Base-by-base conservation (phyloP, 2,888 invertebrate species). In the Amblyjoppa fuscipennis region DNA sequence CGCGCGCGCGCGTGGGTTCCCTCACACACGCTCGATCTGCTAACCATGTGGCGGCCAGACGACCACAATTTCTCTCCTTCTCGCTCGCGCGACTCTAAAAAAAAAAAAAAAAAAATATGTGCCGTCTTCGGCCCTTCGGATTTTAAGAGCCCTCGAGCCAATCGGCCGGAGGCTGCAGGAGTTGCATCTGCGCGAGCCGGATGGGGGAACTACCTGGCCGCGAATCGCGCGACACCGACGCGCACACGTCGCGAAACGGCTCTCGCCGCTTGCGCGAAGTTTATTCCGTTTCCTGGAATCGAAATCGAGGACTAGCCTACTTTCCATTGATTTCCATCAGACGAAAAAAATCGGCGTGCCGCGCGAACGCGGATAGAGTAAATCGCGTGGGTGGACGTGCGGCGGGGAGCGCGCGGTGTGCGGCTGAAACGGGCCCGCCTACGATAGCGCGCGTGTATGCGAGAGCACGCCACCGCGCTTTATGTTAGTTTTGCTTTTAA, bases 351-450 rank as follows among this genome's bases (percentile, higher is more conserved):
- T 85, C 70, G 75, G 51, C 61, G 82, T 82, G 34, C 74, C 61
- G 41, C 45, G 69, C 31, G 66, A 45, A 16, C 45, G 45, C 56
- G 81, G 45, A 78, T 75, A 85, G 31, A 79, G 85, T 34, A 78
- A 78, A 76, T 76, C 80, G 69, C 80, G 85, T 85, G 80, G 85
- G 85, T 77, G 64, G 85, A 68, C 64, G 59, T 45, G 64, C 70
- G 51, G 51, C 31, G 53, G 68, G 51, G 70, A 49, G 68, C 78
- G 31, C 41, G 16, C 49, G 51, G 49, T 34, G 49, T 34, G 38
- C 34, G 25, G 49, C 31, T 73, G 59, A 77, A 70, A 64, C 82
- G 71, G 87, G 91, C 90, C 88, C 91, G 91, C 91, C 91, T 88
- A 91, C 85, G 41, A 25, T 64, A 34, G 20, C 25, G 41, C 34